A percentile compares a stretch with the other conserved stretches of the same genome.
Evolutionary conservation across 2,113 vertebrate genomes (phyloP).

Genomic region (Xenopus borealis): DNA sequence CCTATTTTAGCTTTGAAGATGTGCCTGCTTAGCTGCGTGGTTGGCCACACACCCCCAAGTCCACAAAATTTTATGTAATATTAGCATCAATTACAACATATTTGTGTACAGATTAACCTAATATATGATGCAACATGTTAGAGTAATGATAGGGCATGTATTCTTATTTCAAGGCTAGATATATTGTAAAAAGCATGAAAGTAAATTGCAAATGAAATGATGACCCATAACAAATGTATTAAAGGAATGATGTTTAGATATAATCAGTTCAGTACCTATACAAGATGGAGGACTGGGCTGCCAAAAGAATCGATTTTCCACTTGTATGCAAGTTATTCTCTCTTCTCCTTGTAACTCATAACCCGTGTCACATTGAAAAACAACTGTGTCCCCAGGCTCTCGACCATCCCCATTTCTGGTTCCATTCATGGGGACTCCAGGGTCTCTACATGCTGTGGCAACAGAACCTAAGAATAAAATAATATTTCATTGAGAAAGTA

Average conservation of each 20-base stretch:
- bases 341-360: conserved; percentile 96
- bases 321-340: conserved; percentile 97
- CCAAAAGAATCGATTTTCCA: conserved; percentile 99
- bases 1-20: no score
- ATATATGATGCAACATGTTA: no score
- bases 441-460: conserved; percentile 94
- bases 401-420: conserved; percentile 93
- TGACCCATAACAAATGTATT: no score
- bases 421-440: conserved; percentile 96
- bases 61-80: not conserved
- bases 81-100: not conserved
- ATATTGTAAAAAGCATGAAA: no score
- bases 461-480: conserved; percentile 80
- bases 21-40: no score
- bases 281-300: conserved; percentile 95
- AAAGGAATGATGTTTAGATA: no score
- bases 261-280: conserved; percentile 74
- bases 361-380: conserved; percentile 95
- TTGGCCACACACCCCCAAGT: no score
- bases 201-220: no score
- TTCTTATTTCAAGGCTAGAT: no score
- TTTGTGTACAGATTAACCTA: no score
- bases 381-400: conserved; percentile 93
- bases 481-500: not conserved
- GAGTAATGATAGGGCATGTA: no score